Conservation (phyloP, 2,888 invertebrate genomes). For the Campopleginae sp. region DNA sequence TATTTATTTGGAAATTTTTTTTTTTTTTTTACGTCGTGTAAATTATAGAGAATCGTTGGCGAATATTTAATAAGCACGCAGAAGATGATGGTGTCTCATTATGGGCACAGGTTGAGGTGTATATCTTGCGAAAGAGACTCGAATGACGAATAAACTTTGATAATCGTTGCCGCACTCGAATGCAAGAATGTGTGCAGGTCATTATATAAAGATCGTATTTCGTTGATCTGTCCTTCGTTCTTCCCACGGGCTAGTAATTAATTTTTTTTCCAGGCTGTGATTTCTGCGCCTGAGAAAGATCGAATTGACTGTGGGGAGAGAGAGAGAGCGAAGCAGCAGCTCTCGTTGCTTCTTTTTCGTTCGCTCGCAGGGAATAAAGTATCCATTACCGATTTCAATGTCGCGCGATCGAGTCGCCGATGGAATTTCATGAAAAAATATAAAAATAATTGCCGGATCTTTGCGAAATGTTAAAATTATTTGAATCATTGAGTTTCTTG, state of each 20-base stretch:
- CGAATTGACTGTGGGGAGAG: slow-evolving; percentile 39
- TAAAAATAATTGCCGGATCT: background rate
- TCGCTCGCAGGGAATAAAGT: slow-evolving; percentile 10
- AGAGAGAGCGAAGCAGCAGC: background rate
- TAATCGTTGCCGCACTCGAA: slow-evolving; percentile 9
- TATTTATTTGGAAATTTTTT: background rate
- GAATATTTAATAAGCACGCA: slow-evolving; percentile 7
- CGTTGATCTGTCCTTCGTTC: slow-evolving; percentile 24
- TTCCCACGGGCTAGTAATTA: slow-evolving; percentile 39
- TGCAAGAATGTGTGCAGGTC: slow-evolving; percentile 17
- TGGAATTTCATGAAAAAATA: background rate
- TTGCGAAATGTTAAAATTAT: background rate
- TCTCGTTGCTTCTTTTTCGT: background rate
- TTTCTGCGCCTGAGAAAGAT: slow-evolving; percentile 22
- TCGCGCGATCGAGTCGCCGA: background rate
- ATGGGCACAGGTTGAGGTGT: slow-evolving; percentile 13
- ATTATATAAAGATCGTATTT: slow-evolving; percentile 24
- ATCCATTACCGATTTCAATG: slow-evolving; percentile 16
- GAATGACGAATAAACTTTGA: slow-evolving; percentile 17
- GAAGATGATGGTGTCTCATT: background rate
- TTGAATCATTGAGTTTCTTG: background rate
- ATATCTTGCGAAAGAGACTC: slow-evolving; percentile 24
- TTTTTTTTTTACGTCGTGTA: background rate
- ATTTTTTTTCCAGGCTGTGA: slow-evolving; percentile 34
- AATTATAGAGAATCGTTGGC: slow-evolving; percentile 1